A percentile compares a stretch with the other conserved stretches of the same genome.
Evolutionary conservation across 2,113 vertebrate species (phyloP).

Genomic region (Eulacestoma nigropectus): DNA sequence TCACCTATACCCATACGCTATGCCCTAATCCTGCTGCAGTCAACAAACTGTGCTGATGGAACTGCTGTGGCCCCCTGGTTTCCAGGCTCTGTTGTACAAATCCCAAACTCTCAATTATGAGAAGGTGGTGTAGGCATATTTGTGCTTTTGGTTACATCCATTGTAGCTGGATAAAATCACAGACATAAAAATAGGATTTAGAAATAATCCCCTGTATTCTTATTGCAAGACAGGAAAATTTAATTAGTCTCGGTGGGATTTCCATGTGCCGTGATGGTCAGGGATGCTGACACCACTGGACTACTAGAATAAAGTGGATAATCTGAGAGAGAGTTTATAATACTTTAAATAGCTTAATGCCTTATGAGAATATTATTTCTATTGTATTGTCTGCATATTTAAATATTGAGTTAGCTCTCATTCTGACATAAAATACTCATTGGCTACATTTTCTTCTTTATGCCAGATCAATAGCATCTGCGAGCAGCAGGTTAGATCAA

Average conservation of each 20-base stretch:
- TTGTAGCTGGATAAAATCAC: not conserved
- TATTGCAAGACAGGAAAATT: not conserved
- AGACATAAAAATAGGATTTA: not conserved
- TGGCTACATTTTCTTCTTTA: not conserved
- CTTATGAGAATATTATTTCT: not conserved
- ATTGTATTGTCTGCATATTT: not conserved
- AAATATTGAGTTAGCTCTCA: slow-evolving; percentile 21
- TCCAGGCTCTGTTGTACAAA: not conserved
- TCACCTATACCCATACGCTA: not conserved
- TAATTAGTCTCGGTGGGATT: slow-evolving; percentile 33
- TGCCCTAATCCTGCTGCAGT: not conserved
- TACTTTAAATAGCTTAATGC: not conserved
- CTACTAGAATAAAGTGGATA: not conserved
- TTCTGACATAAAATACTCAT: not conserved
- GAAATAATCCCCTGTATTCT: slow-evolving; percentile 5
- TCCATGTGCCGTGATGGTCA: not conserved
- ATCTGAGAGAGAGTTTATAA: not conserved
- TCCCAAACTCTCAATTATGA: not conserved
- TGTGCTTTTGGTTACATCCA: not conserved
- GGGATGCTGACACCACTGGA: not conserved
- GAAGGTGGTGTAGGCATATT: not conserved
- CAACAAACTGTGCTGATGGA: not conserved
- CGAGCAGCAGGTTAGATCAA: not conserved
- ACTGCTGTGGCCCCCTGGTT: not conserved
- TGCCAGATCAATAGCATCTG: not conserved